phyloP scores from a whole-genome alignment of 92 coral and sea anemone species.

The Phenganax stokvisi region DNA sequence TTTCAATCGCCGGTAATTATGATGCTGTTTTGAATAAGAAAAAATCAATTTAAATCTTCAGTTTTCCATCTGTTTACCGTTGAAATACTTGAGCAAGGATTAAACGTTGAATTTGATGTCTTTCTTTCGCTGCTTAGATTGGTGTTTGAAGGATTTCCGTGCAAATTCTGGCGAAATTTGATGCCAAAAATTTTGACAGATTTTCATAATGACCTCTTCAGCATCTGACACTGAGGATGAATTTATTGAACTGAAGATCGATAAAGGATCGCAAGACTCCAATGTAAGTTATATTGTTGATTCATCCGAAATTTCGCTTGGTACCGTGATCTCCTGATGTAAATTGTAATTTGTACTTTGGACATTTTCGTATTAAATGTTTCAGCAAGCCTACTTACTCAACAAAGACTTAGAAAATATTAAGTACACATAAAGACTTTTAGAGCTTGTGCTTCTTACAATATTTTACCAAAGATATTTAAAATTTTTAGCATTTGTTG shows the following conservation, averaged over 20 bases:
- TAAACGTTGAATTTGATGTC: not conserved
- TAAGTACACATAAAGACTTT: too few relatives aligned
- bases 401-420: too few relatives aligned
- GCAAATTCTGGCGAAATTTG: constrained; percentile 3
- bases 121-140: not conserved
- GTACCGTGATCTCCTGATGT: too few relatives aligned
- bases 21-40: not conserved
- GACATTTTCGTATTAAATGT: too few relatives aligned
- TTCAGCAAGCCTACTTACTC: too few relatives aligned
- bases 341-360: too few relatives aligned
- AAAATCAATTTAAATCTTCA: not conserved
- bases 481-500: too few relatives aligned
- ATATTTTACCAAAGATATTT: too few relatives aligned
- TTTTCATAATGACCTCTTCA: constrained; percentile 22
- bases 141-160: not conserved
- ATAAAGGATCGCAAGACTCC: constrained; percentile 51
- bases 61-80: not conserved
- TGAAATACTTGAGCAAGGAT: not conserved
- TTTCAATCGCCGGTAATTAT: not conserved
- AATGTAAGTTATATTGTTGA: constrained; percentile 51
- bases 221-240: constrained; percentile 38
- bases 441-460: too few relatives aligned
- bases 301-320: too few relatives aligned
- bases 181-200: not conserved
- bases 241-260: constrained; percentile 68